Percentiles rank a stretch among this genome's conserved stretches.
Conservation (phyloP, 1,140 invertebrate species). For the Notospermus geniculatus region DNA sequence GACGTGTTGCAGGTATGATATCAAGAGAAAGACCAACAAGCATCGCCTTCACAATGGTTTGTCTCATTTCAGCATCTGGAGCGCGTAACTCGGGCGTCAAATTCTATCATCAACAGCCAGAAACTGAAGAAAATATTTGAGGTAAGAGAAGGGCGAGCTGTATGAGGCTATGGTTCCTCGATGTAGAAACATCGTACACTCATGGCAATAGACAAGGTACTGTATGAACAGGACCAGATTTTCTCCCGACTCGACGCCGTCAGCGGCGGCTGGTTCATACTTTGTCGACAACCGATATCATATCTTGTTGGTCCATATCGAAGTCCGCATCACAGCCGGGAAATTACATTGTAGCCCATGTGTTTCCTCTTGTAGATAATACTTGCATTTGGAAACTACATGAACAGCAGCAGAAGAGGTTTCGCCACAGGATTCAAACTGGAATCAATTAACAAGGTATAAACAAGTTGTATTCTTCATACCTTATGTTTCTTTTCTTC, state of each 20-base stretch:
- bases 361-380: constrained; percentile 61
- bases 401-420: constrained; percentile 90
- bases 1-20: no score
- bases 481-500: no score
- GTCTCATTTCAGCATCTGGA: constrained; percentile 19
- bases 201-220: no score
- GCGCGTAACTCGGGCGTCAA: constrained; percentile 9
- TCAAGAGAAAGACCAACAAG: neutral
- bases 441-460: constrained; percentile 80
- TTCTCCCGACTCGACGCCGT: no score
- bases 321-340: no score
- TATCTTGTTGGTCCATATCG: no score
- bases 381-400: constrained; percentile 94
- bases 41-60: neutral
- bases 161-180: neutral
- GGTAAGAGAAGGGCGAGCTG: constrained; percentile 8
- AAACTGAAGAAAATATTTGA: constrained; percentile 22
- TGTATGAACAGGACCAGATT: no score
- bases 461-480: no score
- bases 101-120: constrained; percentile 12
- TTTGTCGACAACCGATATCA: no score
- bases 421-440: constrained; percentile 96
- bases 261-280: no score
- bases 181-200: no score
- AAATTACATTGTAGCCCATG: neutral